Base-by-base conservation (phyloP, 92 coral and sea anemone species). In the Muricea muricata region DNA sequence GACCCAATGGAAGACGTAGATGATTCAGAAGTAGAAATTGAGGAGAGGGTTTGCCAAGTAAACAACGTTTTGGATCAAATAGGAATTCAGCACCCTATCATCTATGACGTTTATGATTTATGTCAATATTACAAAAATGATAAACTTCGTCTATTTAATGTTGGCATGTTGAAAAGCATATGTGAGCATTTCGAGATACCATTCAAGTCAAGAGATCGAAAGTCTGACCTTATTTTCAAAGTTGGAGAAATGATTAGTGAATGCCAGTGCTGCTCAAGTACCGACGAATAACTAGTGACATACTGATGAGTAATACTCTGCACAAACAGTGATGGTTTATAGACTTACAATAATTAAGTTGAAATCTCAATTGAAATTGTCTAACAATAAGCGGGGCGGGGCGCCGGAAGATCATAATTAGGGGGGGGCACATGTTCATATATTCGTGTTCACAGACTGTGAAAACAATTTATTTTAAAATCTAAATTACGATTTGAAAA, bases 181-280 rank as follows among this genome's bases (percentile, higher is more conserved):
- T 91, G 91, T 46, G 84, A 73, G 54, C 87, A 89, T 66, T 89
- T 91, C 89, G 90, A 91, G 81, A 91, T 91, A 48, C 90, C 80
- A 37, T 76, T 82, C 10, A 86, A 85, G 66, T 72, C 81, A 67
- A 52, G 88, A 73, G 92, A 86, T 86, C 82, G 65, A 65, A 89
- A 92, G 84, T 65, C 65, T 32, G 37, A 56, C 21, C 79, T 91
- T 66, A 65, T 85, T 39, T 55, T 68, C 34, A 91, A 81, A 79
- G 50, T 91, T 35, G 58, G 76, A 65, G 91, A 73, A 63, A 83
- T 84, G 89, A 81, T 88, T 20, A 79, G 75, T 66, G 87, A 88
- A 65, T 91, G 89, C 41, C 78, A 63, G 35, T 83, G 88, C 13
- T 37, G 42, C 42, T 37, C 42, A 9, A 37, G 42, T 4, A 37